A percentile compares a stretch with the other conserved stretches of the same genome.
phyloP scores from a whole-genome alignment of 2,888 invertebrate species.

The Labia minor region DNA sequence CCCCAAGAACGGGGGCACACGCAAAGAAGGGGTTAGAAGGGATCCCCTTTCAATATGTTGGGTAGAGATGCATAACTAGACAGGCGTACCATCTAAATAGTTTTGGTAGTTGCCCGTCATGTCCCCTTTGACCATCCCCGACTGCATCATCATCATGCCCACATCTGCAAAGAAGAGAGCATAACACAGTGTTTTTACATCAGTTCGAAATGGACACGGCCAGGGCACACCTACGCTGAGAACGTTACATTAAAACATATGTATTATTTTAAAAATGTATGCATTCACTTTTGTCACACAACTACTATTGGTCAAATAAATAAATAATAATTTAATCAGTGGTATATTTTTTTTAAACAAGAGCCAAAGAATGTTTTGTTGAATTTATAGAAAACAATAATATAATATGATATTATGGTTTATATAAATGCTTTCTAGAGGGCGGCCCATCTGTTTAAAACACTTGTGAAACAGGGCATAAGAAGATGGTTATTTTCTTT shows the following conservation, averaged over 20 bases:
- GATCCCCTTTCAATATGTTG: constrained; percentile 18
- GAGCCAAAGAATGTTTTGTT: no score
- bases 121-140: constrained; percentile 87
- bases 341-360: no score
- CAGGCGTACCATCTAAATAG: constrained; percentile 66
- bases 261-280: neutral
- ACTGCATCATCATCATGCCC: constrained; percentile 94
- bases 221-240: neutral
- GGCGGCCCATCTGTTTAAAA: no score
- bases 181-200: constrained; percentile 16
- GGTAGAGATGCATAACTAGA: constrained; percentile 25
- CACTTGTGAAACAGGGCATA: no score
- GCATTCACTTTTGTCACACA: neutral
- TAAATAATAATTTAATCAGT: no score
- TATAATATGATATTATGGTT: no score
- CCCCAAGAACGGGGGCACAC: constrained; percentile 13
- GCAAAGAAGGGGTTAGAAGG: neutral
- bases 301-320: no score
- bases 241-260: neutral
- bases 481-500: no score
- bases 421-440: no score
- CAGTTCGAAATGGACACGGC: neutral
- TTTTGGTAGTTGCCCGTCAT: constrained; percentile 34
- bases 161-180: constrained; percentile 70
- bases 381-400: no score